phyloP scores from a whole-genome alignment of 2,797 vertebrate species.

The Sebastolobus alascanus region DNA sequence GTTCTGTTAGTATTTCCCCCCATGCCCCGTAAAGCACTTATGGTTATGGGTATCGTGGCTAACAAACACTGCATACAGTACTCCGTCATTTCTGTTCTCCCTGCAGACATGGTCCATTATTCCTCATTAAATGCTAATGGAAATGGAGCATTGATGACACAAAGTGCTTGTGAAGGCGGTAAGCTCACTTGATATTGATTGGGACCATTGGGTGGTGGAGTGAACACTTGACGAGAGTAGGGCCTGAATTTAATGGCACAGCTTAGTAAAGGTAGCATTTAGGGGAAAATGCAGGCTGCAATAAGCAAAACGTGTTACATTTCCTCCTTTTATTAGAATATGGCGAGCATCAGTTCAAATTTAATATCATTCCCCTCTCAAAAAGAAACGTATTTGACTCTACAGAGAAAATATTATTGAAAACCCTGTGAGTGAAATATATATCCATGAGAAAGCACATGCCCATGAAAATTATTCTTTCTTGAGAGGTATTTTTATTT shows the following conservation, averaged over 20 bases:
- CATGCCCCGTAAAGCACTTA: background rate
- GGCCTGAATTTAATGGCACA: background rate
- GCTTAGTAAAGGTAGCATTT: background rate
- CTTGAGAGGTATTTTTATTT: constrained; percentile 26
- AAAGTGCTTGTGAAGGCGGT: background rate
- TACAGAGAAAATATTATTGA: background rate
- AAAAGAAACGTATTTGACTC: background rate
- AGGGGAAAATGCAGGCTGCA: background rate
- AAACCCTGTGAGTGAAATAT: constrained; percentile 3
- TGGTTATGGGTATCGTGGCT: background rate
- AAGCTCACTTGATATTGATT: background rate
- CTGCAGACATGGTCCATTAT: background rate
- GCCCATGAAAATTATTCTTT: constrained; percentile 10
- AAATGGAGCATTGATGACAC: background rate
- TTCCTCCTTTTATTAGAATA: background rate
- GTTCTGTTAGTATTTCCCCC: background rate
- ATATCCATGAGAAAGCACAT: background rate
- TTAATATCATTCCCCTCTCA: background rate
- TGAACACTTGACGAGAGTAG: background rate
- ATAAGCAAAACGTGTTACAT: background rate
- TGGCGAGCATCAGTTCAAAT: background rate
- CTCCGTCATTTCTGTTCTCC: background rate
- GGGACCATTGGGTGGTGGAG: background rate
- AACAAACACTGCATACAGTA: background rate
- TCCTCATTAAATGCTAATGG: background rate